These are phyloP conservation scores for Hemibagrus guttatus DNA, from an alignment of 2,797 vertebrate genomes.

Conservation along the genomic window DNA sequence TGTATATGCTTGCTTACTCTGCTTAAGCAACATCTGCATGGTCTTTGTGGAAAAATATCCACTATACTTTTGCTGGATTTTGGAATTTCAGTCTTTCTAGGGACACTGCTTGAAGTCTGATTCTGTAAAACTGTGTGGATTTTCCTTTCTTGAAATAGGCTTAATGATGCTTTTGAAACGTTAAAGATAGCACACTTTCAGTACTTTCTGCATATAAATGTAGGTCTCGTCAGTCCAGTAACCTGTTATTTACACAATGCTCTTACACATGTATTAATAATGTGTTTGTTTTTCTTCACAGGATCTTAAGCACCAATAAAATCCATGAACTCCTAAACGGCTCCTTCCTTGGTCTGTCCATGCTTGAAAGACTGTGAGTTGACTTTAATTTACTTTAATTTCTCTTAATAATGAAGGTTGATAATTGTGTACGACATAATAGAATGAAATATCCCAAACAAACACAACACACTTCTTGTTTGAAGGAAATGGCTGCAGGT, in stretches of 20 bases:
- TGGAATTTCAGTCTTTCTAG: neutral
- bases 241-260: neutral
- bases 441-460: neutral
- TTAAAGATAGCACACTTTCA: neutral
- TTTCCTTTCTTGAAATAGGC: neutral
- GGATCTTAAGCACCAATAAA: constrained; percentile 97
- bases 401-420: neutral
- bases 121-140: neutral
- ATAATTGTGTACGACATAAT: neutral
- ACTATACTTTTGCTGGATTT: neutral
- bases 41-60: neutral
- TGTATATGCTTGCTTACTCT: neutral
- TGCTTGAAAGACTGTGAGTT: constrained; percentile 95
- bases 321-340: constrained; percentile 92
- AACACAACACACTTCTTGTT: neutral
- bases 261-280: neutral
- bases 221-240: neutral
- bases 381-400: neutral
- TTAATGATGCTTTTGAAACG: constrained; percentile 6
- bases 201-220: neutral
- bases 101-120: neutral
- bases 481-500: neutral
- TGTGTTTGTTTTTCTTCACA: constrained; percentile 67
- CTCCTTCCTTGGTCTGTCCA: constrained; percentile 87
- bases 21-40: neutral